Evolutionary conservation across 2,797 vertebrate species (phyloP).

Genomic region (Hydrolagus colliei): DNA sequence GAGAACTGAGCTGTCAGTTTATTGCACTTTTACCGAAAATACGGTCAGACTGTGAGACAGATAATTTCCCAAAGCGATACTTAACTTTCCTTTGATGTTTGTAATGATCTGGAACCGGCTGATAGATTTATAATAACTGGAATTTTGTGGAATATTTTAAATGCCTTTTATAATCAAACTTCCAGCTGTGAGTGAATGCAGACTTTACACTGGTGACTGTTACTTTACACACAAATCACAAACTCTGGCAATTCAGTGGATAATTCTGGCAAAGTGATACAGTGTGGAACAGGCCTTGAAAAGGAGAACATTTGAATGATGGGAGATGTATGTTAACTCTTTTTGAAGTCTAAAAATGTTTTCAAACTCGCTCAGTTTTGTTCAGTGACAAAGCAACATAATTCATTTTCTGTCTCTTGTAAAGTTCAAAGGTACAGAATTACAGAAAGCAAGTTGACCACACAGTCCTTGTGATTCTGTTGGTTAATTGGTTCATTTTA

Average conservation of each 20-base stretch:
- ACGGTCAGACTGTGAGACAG: not conserved
- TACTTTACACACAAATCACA: not conserved
- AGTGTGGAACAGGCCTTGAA: slow-evolving; percentile 45
- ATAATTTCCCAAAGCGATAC: not conserved
- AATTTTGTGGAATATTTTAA: not conserved
- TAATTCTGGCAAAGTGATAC: no score
- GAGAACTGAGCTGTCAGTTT: not conserved
- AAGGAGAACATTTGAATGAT: slow-evolving; percentile 19
- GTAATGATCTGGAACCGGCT: not conserved
- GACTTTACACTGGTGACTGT: not conserved
- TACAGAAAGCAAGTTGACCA: no score
- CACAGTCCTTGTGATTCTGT: no score
- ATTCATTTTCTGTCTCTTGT: no score
- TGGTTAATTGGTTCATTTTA: no score
- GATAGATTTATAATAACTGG: not conserved
- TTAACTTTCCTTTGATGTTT: not conserved
- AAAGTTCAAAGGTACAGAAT: no score
- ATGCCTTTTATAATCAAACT: not conserved
- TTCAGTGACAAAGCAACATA: no score
- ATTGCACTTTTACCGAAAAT: not conserved
- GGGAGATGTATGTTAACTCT: not conserved
- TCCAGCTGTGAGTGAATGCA: not conserved
- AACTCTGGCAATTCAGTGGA: not conserved
- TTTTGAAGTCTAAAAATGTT: slow-evolving; percentile 25
- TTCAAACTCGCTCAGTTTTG: not conserved